phyloP scores from a whole-genome alignment of 2,113 vertebrate genomes.

The Synodontis membranacea region DNA sequence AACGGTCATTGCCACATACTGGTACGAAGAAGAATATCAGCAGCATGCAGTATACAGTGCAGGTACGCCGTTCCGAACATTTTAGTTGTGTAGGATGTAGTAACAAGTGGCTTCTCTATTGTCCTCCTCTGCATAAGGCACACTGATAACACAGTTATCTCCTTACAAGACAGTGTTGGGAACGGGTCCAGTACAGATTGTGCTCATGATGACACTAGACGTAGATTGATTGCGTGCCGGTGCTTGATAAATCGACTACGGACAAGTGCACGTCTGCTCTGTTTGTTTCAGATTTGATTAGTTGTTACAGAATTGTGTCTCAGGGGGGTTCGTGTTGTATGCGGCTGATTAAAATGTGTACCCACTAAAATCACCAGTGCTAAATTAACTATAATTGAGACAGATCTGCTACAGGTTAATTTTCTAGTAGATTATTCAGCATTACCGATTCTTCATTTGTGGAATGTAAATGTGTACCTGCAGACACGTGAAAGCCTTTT shows the following conservation, averaged over 20 bases:
- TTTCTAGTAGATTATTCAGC: constrained; percentile 18
- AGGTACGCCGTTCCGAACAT: not conserved
- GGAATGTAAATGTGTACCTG: constrained; percentile 22
- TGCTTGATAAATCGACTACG: constrained; percentile 52
- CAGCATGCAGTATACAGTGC: not conserved
- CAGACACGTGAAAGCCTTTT: not conserved
- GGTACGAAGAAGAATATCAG: too few relatives aligned
- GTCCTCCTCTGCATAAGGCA: not conserved
- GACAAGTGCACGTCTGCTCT: constrained; percentile 49
- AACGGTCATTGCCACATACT: not conserved
- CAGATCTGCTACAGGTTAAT: constrained; percentile 39
- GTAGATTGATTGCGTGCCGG: constrained; percentile 39
- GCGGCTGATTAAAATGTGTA: constrained; percentile 49
- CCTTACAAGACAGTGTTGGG: constrained; percentile 36
- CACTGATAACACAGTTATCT: constrained; percentile 25
- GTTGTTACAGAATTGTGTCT: constrained; percentile 46
- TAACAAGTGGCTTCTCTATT: not conserved
- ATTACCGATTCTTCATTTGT: constrained; percentile 20
- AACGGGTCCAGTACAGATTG: constrained; percentile 47
- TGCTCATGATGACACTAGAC: constrained; percentile 49
- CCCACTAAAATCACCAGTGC: constrained; percentile 40
- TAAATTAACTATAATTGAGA: constrained; percentile 41
- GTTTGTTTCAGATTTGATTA: constrained; percentile 50
- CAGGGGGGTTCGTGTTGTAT: constrained; percentile 35
- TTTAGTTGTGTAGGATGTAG: not conserved